Base-by-base conservation (phyloP, 2,113 vertebrate genomes). In the Leiothrix lutea region DNA sequence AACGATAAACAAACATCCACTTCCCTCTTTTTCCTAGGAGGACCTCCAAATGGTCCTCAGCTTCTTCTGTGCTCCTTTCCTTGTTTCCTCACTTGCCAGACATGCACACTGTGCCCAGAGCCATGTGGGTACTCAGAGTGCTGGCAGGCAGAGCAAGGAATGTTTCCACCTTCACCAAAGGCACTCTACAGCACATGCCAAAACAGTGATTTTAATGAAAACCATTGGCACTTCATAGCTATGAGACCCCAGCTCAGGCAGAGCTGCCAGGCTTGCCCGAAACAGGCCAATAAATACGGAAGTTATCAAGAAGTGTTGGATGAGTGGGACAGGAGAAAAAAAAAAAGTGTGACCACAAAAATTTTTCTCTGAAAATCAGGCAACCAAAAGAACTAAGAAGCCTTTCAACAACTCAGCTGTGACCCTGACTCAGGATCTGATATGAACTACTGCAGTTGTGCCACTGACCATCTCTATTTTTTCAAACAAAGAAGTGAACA, bases 101-200 rank as follows among this genome's bases (percentile, higher is more conserved):
- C 2, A 50, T 3, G 5, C 25, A n/a, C 0, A 2, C 31, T 3
- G 10, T 31, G 36, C 51, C 83, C 69, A 38, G 77, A 69, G 80
- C 60, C 0, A 0, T 2, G 2, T 1, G 31, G 33, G 12, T 6
- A 28, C 35, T 29, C 11, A 36, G 31, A 11, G 14, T n/a, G 66
- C 74, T 77, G 74, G n/a, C 88, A 93, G n/a, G 45, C 29, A 75
- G 40, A 28, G 26, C 4, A 31, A 82, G 25, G 12, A 40, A 62
- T 4, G n/a, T 24, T 75, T 45, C 40, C 66, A 58, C 64, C 71
- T 75, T 57, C 79, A 45, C 33, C 61, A 88, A 61, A 73, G 67
- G 42, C 42, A 5, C 24, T 13, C 14, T 21, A 26, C 85, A 62
- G 69, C 35, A 31, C 21, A 4, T 0, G 5, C 42, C 58, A 80